Conservation (phyloP, 2,888 invertebrate species). For the Magallana nippona region DNA sequence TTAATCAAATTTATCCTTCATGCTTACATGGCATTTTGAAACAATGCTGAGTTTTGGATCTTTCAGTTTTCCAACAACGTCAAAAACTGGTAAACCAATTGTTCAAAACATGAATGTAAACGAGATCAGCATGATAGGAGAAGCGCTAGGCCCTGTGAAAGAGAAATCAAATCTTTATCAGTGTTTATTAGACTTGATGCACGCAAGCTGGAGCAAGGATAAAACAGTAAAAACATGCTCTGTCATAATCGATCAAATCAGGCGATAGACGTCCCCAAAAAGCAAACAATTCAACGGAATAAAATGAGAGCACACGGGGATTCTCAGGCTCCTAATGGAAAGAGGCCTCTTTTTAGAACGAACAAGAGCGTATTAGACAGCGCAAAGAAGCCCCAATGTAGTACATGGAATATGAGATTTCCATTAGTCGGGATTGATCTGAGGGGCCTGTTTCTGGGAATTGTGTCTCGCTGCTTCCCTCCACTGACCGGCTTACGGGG, state of each 20-base stretch:
- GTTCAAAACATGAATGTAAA: background rate
- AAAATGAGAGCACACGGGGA: background rate
- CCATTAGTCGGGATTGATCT: slow-evolving; percentile 14
- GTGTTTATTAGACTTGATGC: background rate
- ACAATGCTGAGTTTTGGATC: no score
- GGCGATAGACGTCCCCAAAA: slow-evolving; percentile 6
- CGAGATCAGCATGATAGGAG: background rate
- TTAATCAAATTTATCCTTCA: no score
- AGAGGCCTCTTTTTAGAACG: background rate
- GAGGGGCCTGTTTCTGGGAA: background rate
- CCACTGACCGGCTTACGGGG: background rate
- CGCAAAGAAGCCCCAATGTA: background rate
- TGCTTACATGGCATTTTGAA: no score
- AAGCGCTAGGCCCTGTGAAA: background rate
- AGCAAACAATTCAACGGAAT: background rate
- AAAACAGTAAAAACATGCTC: slow-evolving; percentile 1
- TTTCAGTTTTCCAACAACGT: no score
- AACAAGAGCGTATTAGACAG: slow-evolving; percentile 18
- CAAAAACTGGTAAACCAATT: background rate
- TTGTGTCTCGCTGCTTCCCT: background rate
- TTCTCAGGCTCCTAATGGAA: background rate
- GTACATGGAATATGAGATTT: slow-evolving; percentile 1
- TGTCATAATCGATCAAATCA: slow-evolving; percentile 23
- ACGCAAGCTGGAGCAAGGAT: background rate
- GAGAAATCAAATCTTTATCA: background rate